Evolutionary conservation across 2,113 vertebrate species (phyloP).

Genomic region (Hemichromis elongatus): DNA sequence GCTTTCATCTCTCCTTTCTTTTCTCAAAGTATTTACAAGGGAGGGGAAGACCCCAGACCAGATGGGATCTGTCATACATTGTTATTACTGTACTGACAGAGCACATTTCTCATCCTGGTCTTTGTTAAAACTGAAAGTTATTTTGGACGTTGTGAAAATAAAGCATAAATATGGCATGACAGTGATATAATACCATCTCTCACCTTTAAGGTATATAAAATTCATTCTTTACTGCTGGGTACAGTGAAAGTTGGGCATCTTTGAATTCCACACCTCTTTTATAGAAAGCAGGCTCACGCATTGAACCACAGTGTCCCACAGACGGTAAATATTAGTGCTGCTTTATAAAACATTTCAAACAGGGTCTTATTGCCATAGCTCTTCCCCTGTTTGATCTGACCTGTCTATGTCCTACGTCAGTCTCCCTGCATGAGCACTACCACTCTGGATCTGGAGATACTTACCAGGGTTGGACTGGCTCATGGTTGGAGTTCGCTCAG

Average conservation of each 20-base stretch:
- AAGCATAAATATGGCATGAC: not conserved
- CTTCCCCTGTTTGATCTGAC: slow-evolving; percentile 23
- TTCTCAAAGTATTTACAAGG: slow-evolving; percentile 35
- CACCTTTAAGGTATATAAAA: not conserved
- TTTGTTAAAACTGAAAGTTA: slow-evolving; percentile 13
- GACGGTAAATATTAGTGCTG: slow-evolving; percentile 31
- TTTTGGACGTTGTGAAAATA: not conserved
- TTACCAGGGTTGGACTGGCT: slow-evolving; percentile 73
- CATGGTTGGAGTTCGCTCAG: slow-evolving; percentile 61
- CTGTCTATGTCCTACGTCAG: not conserved
- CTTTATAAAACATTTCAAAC: slow-evolving; percentile 25
- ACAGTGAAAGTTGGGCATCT: not conserved
- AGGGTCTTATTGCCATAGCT: not conserved
- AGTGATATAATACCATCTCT: not conserved
- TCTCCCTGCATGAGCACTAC: not conserved
- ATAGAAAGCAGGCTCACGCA: not conserved
- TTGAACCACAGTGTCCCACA: slow-evolving; percentile 6
- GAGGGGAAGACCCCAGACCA: slow-evolving; percentile 16
- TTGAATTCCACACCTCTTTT: not conserved
- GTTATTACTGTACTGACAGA: slow-evolving; percentile 40
- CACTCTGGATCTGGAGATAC: slow-evolving; percentile 47
- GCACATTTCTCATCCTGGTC: slow-evolving; percentile 19
- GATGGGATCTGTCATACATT: slow-evolving; percentile 42
- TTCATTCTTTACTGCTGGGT: not conserved
- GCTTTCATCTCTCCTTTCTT: slow-evolving; percentile 41